Evolutionary conservation across 2,888 invertebrate species (phyloP), one percentile per base, ranked within the genome.

Genomic region (Chouioia cunea): DNA sequence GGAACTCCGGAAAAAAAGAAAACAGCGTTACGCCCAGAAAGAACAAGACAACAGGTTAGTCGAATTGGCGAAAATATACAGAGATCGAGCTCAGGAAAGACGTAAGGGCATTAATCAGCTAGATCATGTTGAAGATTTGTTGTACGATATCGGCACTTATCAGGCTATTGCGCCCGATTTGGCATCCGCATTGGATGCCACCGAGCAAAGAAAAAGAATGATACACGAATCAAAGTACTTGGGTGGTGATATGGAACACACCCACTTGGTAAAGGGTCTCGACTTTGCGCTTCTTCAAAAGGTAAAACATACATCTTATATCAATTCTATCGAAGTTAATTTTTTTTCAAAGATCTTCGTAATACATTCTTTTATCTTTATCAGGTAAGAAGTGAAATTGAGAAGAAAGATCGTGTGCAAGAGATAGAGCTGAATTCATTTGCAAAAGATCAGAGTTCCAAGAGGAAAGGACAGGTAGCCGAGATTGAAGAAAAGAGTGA

Each of bases 241-340:
- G 88, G 99, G 99, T 84, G 99, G 99, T 90, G 99, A 99, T 86
- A 98, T 99, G 95, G 98, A 99, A 82, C 99, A 99, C 81, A 99
- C 99, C 83, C 99, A 99, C 88, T 97, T 99, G 89, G 99, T 99
- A 78, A 99, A 99, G 88, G 99, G 97, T 79, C 86, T 95, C 83
- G 97, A 97, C 89, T 97, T 95, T 85, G 96, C 97, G 0, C 87
- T 97, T 62, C 86, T 97, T 68, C 96, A 97, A 81, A 95, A 99
- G 89, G 96, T 96, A 76, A 74, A 4, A 14, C 15, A 14, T 46
- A 15, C 14, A 46, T 46, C 15, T 46, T 46, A 46, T n/a, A 65
- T 66, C 22, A 1, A 36, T 14, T 44, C 47, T 16, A 27, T 23
- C n/a, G n/a, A 22, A 43, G 23, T 8, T n/a, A 23, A n/a, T n/a